phyloP scores from a whole-genome alignment of 2,113 vertebrate species.

The Sinocyclocheilus grahami region DNA sequence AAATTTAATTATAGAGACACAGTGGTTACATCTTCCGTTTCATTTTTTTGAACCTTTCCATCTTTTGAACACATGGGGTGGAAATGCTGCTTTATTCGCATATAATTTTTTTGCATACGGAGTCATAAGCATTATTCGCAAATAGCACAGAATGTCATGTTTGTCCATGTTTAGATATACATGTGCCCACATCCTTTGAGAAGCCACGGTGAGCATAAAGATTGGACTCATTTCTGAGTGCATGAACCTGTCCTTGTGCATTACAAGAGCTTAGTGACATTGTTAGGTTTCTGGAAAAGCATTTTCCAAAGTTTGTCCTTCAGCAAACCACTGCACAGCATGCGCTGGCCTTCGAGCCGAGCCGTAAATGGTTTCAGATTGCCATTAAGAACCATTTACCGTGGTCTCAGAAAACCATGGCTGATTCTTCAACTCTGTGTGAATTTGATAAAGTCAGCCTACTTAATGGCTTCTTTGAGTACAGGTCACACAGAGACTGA shows the following conservation, averaged over 20 bases:
- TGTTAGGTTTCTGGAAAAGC: slow-evolving; percentile 12
- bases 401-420: slow-evolving; percentile 5
- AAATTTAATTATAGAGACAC: neutral
- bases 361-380: slow-evolving; percentile 26
- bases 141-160: neutral
- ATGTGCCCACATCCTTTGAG: neutral
- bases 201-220: neutral
- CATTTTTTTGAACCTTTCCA: neutral
- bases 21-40: neutral
- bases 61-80: neutral
- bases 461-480: slow-evolving; percentile 6
- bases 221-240: neutral
- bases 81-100: neutral
- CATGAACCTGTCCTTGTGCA: slow-evolving; percentile 8
- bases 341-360: neutral
- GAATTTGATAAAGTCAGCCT: neutral
- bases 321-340: neutral
- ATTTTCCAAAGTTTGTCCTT: slow-evolving; percentile 15
- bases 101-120: neutral
- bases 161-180: neutral
- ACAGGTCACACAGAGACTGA: neutral
- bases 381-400: slow-evolving; percentile 30
- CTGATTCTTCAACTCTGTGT: slow-evolving; percentile 8
- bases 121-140: neutral
- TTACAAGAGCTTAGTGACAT: neutral